Evolutionary conservation across 2,888 invertebrate species (phyloP).

Genomic region (Megalurothrips usitatus): DNA sequence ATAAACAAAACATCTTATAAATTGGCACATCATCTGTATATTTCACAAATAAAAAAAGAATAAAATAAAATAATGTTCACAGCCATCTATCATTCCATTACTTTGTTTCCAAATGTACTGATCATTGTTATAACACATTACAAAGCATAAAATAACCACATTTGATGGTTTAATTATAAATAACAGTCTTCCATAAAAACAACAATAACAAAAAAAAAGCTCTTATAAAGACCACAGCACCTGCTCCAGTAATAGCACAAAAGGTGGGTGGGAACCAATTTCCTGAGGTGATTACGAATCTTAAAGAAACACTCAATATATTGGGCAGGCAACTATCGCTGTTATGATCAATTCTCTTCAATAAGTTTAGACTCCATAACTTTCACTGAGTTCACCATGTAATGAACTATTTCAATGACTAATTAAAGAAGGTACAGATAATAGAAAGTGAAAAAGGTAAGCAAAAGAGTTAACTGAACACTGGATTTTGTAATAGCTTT

Average conservation of each 20-base stretch:
- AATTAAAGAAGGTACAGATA: not conserved
- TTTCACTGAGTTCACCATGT: not conserved
- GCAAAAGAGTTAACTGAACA: not conserved
- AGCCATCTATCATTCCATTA: conserved; percentile 19
- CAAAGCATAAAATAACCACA: conserved; percentile 7
- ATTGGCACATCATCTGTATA: conserved; percentile 24
- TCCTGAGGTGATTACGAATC: conserved; percentile 12
- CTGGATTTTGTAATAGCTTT: no score
- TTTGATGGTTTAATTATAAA: conserved; percentile 26
- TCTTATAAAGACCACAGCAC: conserved; percentile 16
- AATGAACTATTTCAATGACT: not conserved
- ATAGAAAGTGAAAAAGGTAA: not conserved
- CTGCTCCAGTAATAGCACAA: not conserved
- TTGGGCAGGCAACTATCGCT: not conserved
- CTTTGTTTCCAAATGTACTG: conserved; percentile 12
- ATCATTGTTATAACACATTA: conserved; percentile 19
- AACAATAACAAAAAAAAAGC: conserved; percentile 20
- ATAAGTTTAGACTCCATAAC: not conserved
- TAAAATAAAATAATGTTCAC: conserved; percentile 12
- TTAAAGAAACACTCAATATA: not conserved
- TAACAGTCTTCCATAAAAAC: conserved; percentile 28
- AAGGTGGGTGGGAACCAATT: conserved; percentile 11
- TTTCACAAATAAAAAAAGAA: conserved; percentile 8
- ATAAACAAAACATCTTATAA: not conserved
- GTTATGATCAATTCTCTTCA: conserved; percentile 3